A percentile compares a stretch with the other conserved stretches of the same genome.
phyloP scores from a whole-genome alignment of 2,797 vertebrate genomes.

The Apogon talboti region DNA sequence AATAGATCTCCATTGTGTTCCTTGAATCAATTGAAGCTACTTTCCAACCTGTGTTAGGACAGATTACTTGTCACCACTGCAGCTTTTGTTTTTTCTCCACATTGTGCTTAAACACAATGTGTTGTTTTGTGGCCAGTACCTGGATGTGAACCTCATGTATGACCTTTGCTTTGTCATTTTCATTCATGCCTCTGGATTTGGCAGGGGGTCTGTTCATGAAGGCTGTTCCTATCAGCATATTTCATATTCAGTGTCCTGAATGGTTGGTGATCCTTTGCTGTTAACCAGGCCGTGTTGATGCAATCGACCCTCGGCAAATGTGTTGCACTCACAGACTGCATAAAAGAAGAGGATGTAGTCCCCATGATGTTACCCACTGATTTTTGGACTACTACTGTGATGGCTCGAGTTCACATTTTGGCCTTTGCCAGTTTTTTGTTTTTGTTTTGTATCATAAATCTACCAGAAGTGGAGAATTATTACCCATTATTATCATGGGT shows the following conservation, averaged over 20 bases:
- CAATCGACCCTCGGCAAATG: background rate
- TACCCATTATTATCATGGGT: too few relatives aligned
- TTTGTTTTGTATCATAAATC: too few relatives aligned
- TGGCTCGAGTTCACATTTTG: too few relatives aligned
- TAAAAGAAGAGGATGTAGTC: too few relatives aligned
- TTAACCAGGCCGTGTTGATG: background rate
- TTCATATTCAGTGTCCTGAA: constrained; percentile 1
- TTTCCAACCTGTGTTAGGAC: constrained; percentile 6
- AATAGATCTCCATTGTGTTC: constrained; percentile 12
- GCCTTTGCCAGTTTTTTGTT: too few relatives aligned
- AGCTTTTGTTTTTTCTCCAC: background rate
- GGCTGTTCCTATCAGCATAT: background rate
- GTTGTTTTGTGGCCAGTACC: background rate
- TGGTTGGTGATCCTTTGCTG: background rate
- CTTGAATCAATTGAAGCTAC: constrained; percentile 9
- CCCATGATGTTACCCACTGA: too few relatives aligned
- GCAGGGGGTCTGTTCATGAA: background rate
- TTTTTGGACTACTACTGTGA: too few relatives aligned
- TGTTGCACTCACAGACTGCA: too few relatives aligned
- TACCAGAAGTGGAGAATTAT: too few relatives aligned
- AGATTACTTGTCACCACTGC: background rate
- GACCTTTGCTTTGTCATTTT: constrained; percentile 7
- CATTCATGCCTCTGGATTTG: constrained; percentile 5
- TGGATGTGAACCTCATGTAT: background rate
- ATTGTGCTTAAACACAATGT: too few relatives aligned